Evolutionary conservation across 2,113 vertebrate genomes (phyloP).

Genomic region (human): GRCh38 chr6:18666001-18666500

Average conservation of each 20-base stretch:
- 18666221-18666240: background rate
- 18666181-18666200: background rate
- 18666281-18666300: fast-evolving
- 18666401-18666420: slow-evolving; percentile 39
- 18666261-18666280: background rate
- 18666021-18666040: background rate
- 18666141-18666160: background rate
- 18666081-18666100: background rate
- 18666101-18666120: background rate
- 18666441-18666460: slow-evolving; percentile 32
- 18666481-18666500: background rate
- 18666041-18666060: background rate
- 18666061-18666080: background rate
- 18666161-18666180: background rate
- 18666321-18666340: fast-evolving
- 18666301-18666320: background rate
- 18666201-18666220: background rate
- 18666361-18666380: slow-evolving; percentile 8
- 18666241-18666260: background rate
- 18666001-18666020: background rate
- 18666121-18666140: background rate
- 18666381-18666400: background rate
- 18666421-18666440: slow-evolving; percentile 49
- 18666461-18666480: background rate
- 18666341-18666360: background rate